phyloP scores from a whole-genome alignment of 2,797 vertebrate species.

The Clamator glandarius region DNA sequence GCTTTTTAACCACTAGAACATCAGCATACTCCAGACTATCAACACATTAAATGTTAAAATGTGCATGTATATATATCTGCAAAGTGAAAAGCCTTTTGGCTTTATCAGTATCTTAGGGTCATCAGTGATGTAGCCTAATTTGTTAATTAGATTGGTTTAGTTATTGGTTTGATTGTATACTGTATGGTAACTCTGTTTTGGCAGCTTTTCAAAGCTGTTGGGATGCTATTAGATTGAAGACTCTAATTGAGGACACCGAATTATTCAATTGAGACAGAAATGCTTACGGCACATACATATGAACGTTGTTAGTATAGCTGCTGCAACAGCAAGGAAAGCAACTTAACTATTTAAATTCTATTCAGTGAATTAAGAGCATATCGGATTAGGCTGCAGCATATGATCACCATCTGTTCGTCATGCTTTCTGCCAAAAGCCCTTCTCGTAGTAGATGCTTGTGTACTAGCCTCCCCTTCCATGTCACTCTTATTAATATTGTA shows the following conservation, averaged over 20 bases:
- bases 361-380: neutral
- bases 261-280: neutral
- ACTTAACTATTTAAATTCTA: neutral
- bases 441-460: neutral
- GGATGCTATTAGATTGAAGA: neutral
- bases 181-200: neutral
- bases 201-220: conserved; percentile 11
- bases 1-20: neutral
- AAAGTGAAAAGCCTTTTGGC: neutral
- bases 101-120: neutral
- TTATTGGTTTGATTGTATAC: neutral
- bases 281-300: neutral
- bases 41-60: conserved; percentile 26
- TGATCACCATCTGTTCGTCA: neutral
- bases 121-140: neutral
- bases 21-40: neutral
- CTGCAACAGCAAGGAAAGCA: neutral
- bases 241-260: neutral
- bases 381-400: neutral
- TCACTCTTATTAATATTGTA: neutral
- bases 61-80: neutral
- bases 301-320: neutral
- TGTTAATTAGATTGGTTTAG: conserved; percentile 14
- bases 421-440: neutral
- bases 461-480: neutral